Evolutionary conservation across 2,797 vertebrate genomes (phyloP).

Genomic region (Xiphorhynchus erythropygius): DNA sequence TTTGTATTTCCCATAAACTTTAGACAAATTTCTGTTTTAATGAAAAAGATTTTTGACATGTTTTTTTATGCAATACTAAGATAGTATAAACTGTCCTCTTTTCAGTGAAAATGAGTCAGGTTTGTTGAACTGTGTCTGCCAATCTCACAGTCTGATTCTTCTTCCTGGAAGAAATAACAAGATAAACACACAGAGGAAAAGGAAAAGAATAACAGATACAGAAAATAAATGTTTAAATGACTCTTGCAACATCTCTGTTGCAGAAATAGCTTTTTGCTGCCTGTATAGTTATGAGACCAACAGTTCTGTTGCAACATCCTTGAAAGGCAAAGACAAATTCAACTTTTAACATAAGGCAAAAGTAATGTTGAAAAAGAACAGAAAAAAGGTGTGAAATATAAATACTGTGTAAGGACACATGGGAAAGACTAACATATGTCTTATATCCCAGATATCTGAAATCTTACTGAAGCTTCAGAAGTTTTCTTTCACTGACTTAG

Average conservation of each 20-base stretch:
- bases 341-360: background rate
- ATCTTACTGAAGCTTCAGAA: background rate
- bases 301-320: background rate
- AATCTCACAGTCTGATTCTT: background rate
- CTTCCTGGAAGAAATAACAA: background rate
- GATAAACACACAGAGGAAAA: background rate
- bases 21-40: background rate
- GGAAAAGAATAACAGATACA: background rate
- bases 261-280: background rate
- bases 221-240: background rate
- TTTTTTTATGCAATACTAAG: background rate
- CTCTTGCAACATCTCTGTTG: background rate
- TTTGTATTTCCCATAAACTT: background rate
- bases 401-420: background rate
- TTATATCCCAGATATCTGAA: background rate
- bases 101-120: background rate
- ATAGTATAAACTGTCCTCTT: background rate
- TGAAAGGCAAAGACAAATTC: background rate
- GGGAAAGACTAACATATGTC: background rate
- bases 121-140: background rate
- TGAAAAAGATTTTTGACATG: background rate
- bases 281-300: background rate
- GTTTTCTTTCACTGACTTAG: background rate
- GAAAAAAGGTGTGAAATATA: background rate
- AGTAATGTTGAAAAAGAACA: background rate